Conservation (phyloP, 2,888 invertebrate species). For the Phlogophora meticulosa region DNA sequence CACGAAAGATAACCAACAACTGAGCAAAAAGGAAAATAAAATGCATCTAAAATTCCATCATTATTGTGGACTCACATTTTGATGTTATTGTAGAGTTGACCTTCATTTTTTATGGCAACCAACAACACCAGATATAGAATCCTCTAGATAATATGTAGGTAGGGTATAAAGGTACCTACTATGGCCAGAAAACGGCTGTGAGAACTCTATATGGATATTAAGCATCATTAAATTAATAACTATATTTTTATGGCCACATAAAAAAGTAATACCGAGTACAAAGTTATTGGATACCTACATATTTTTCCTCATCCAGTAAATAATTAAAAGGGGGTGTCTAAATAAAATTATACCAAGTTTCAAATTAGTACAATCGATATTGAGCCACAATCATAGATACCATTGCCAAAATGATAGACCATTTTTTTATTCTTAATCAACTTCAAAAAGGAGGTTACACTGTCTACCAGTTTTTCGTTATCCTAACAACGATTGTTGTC, state of each 20-base stretch:
- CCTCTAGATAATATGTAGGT: slow-evolving; percentile 40
- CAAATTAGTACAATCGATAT: too few species aligned
- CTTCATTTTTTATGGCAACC: slow-evolving; percentile 71
- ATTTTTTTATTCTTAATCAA: background rate
- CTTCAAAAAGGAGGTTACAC: background rate
- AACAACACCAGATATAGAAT: slow-evolving; percentile 37
- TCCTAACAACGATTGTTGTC: background rate
- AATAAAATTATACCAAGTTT: background rate
- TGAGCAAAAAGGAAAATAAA: slow-evolving; percentile 83
- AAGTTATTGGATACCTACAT: slow-evolving; percentile 5
- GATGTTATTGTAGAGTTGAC: slow-evolving; percentile 76
- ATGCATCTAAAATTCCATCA: slow-evolving; percentile 83
- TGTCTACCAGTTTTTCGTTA: background rate
- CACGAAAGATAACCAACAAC: slow-evolving; percentile 78
- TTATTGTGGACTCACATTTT: slow-evolving; percentile 75
- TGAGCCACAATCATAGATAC: background rate
- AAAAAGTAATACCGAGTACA: slow-evolving; percentile 21
- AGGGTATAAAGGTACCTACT: slow-evolving; percentile 10
- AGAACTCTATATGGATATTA: slow-evolving; percentile 49
- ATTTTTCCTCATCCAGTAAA: background rate
- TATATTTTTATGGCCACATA: slow-evolving; percentile 44
- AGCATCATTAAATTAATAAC: slow-evolving; percentile 53
- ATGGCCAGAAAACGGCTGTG: slow-evolving; percentile 29
- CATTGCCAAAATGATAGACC: background rate
- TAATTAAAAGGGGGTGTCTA: background rate